These are phyloP conservation scores for Petromus typicus DNA, from an alignment of 2,113 vertebrate genomes.

Conservation along the genomic window DNA sequence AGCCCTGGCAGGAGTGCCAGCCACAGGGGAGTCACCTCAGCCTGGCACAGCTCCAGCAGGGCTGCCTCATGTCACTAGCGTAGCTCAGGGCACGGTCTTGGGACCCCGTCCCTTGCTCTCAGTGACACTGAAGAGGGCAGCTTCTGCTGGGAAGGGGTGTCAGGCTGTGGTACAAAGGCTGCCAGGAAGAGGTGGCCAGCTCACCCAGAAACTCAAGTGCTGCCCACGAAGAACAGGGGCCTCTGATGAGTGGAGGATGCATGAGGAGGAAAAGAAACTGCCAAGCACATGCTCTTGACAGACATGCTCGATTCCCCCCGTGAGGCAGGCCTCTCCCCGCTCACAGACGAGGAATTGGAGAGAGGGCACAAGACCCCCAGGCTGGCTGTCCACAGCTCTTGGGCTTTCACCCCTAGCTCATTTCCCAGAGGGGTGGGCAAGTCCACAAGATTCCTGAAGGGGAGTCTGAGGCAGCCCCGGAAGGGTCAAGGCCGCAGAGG, in stretches of 20 bases:
- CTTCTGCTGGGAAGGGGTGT: background rate
- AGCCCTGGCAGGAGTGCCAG: background rate
- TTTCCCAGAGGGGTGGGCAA: background rate
- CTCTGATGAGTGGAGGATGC: background rate
- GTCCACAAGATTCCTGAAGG: background rate
- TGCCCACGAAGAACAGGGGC: background rate
- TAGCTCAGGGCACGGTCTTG: background rate
- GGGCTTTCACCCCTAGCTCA: background rate
- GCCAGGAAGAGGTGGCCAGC: background rate
- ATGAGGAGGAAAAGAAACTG: background rate
- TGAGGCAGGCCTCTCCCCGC: background rate
- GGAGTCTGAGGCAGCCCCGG: background rate
- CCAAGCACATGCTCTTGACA: rapidly evolving
- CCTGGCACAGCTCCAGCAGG: background rate
- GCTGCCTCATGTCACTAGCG: background rate
- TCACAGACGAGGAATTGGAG: background rate
- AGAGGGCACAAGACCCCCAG: background rate
- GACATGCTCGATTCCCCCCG: background rate
- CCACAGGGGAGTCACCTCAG: background rate
- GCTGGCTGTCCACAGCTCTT: background rate
- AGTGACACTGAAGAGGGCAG: background rate
- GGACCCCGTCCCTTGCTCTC: background rate
- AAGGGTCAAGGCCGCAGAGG: background rate
- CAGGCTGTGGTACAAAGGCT: background rate
- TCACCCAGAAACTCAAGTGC: background rate